phyloP scores from a whole-genome alignment of 1,140 invertebrate species.

The Euborellia annulipes region DNA sequence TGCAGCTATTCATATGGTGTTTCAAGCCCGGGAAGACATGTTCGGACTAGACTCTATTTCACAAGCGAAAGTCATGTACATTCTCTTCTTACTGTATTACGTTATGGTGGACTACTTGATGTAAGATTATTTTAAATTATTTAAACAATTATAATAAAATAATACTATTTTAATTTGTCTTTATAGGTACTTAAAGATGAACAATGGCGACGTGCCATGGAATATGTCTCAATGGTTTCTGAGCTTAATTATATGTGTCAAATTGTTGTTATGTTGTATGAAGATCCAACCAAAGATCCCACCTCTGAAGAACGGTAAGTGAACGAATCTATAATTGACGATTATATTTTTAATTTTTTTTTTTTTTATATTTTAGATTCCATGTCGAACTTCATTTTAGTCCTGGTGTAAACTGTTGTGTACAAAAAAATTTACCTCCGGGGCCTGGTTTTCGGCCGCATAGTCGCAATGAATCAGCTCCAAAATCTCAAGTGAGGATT shows the following conservation, averaged over 20 bases:
- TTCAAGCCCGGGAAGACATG: conserved; percentile 49
- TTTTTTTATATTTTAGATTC: conserved; percentile 25
- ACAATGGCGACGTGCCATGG: conserved; percentile 52
- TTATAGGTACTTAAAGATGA: conserved; percentile 35
- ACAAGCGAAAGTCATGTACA: conserved; percentile 59
- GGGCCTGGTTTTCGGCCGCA: conserved; percentile 39
- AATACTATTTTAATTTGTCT: not conserved
- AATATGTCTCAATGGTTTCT: conserved; percentile 43
- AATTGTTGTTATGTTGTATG: conserved; percentile 52
- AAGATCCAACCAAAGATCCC: conserved; percentile 41
- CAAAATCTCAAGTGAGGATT: conserved; percentile 1
- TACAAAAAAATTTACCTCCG: conserved; percentile 33
- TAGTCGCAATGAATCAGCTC: conserved; percentile 23
- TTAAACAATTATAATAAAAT: not conserved
- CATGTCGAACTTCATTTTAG: conserved; percentile 49
- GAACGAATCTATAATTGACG: not conserved
- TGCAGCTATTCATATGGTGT: conserved; percentile 47
- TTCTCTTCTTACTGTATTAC: conserved; percentile 45
- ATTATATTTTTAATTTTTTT: not conserved
- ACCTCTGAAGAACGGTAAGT: conserved; percentile 23
- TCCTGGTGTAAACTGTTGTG: conserved; percentile 38
- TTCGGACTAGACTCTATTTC: conserved; percentile 50
- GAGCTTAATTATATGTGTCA: conserved; percentile 59
- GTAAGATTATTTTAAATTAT: conserved; percentile 1
- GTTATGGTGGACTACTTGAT: conserved; percentile 39